phyloP scores from a whole-genome alignment of 2,797 vertebrate species.

The Xenopus petersii region DNA sequence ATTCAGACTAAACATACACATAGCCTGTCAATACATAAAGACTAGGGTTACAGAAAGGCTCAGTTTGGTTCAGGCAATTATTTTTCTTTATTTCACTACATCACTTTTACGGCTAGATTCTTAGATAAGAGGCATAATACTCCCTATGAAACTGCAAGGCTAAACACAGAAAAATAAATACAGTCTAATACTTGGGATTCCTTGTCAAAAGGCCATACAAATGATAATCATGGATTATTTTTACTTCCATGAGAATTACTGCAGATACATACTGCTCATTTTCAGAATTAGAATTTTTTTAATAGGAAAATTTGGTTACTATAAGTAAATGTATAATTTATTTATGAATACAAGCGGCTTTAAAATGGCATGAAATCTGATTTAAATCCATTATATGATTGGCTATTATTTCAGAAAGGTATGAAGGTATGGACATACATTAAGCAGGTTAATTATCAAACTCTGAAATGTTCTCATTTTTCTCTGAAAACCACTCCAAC shows the following conservation, averaged over 20 bases:
- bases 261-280: too few species aligned
- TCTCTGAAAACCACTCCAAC: too few species aligned
- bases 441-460: too few species aligned
- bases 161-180: conserved; percentile 39
- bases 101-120: conserved; percentile 24
- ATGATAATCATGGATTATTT: conserved; percentile 26
- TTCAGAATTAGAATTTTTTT: too few species aligned
- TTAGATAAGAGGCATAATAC: conserved; percentile 29
- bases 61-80: conserved; percentile 23
- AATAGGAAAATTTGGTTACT: too few species aligned
- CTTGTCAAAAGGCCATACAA: conserved; percentile 18
- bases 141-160: conserved; percentile 28
- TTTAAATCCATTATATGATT: too few species aligned
- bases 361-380: too few species aligned
- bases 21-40: conserved; percentile 36
- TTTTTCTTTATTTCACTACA: conserved; percentile 28
- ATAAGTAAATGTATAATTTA: too few species aligned
- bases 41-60: conserved; percentile 14
- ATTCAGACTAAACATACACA: conserved; percentile 45
- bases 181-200: conserved; percentile 14
- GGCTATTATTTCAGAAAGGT: too few species aligned
- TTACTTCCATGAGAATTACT: conserved; percentile 19
- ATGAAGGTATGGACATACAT: too few species aligned
- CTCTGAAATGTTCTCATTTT: too few species aligned
- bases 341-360: too few species aligned